Percentiles rank a stretch among this genome's conserved stretches.
Conservation (phyloP, 1,140 invertebrate genomes). For the Diorhabda sublineata region DNA sequence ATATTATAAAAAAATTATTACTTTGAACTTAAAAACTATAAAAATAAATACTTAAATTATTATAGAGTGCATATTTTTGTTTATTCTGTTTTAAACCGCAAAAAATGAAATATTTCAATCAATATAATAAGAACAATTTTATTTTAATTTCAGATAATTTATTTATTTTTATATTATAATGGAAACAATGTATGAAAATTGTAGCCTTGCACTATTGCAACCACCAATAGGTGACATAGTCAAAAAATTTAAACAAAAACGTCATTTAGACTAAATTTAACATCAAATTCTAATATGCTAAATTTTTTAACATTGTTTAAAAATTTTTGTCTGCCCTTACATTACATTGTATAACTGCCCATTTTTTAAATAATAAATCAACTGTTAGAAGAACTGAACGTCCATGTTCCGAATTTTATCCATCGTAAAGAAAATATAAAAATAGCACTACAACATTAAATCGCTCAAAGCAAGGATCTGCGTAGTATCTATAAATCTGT, state of each 20-base stretch:
- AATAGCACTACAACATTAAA: constrained; percentile 38
- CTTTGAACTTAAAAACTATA: no score
- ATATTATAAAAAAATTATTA: no score
- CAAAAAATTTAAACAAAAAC: background rate
- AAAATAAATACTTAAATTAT: no score
- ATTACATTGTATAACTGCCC: background rate
- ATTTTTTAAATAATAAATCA: background rate
- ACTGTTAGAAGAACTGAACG: background rate
- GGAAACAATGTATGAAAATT: no score
- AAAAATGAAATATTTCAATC: no score
- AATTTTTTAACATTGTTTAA: background rate
- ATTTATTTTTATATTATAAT: no score
- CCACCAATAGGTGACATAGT: background rate
- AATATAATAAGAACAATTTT: no score
- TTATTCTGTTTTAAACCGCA: no score
- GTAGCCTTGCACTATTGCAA: no score
- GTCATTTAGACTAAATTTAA: background rate
- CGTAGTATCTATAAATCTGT: constrained; percentile 41
- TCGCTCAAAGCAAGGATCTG: constrained; percentile 41
- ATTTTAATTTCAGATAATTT: no score
- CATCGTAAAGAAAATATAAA: constrained; percentile 7
- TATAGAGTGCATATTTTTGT: no score
- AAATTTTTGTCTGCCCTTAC: background rate
- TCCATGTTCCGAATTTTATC: background rate
- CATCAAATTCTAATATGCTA: no score